Conservation (phyloP, 2,797 vertebrate species). For the Siniperca obscura region DNA sequence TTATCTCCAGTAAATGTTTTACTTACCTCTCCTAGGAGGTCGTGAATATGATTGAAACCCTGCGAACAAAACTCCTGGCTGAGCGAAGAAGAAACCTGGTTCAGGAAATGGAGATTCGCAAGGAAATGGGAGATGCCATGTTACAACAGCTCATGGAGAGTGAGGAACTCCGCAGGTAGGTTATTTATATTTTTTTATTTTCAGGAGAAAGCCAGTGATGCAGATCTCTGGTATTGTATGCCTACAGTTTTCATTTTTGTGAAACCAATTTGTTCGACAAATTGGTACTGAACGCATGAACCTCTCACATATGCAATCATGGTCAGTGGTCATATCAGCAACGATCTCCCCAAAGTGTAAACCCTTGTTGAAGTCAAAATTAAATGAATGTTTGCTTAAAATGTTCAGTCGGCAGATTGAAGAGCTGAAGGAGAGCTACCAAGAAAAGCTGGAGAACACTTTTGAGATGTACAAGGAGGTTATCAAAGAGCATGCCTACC, state of each 20-base stretch:
- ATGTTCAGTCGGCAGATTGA: conserved; percentile 86
- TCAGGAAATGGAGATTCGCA: conserved; percentile 92
- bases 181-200: not conserved
- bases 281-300: not conserved
- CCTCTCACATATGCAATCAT: not conserved
- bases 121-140: conserved; percentile 94
- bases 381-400: not conserved
- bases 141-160: conserved; percentile 89
- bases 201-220: not conserved
- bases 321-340: not conserved
- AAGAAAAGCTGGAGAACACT: conserved; percentile 91
- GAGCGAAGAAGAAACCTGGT: conserved; percentile 88
- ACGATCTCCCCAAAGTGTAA: not conserved
- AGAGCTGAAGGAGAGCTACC: conserved; percentile 89
- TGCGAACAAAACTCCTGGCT: conserved; percentile 84
- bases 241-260: too few species aligned
- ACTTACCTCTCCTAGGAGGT: conserved; percentile 81
- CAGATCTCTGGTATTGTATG: not conserved
- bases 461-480: conserved; percentile 95
- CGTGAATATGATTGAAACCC: conserved; percentile 84
- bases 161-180: conserved; percentile 88
- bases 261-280: not conserved
- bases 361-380: not conserved
- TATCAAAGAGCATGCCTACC: conserved; percentile 91
- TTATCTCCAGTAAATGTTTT: not conserved